Evolutionary conservation across 2,888 invertebrate genomes (phyloP).

Genomic region (Metopia argyrocephala): DNA sequence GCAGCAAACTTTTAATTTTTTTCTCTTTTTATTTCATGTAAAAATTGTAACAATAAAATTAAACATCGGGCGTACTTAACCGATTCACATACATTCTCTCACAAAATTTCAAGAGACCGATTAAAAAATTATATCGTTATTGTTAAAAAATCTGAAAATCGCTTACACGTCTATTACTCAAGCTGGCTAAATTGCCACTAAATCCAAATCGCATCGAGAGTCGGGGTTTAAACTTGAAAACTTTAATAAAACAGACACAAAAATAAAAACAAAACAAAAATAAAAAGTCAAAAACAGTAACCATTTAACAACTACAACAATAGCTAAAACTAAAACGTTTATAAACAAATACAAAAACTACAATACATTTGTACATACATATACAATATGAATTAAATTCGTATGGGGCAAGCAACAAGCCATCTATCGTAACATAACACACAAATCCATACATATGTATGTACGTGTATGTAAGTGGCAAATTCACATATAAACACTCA

Average conservation of each 20-base stretch:
- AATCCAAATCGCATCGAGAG: conserved; percentile 64
- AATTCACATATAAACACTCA: no score
- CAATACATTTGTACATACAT: background rate
- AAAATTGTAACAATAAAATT: conserved; percentile 37
- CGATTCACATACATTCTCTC: no score
- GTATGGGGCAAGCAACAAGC: background rate
- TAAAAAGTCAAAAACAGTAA: conserved; percentile 2
- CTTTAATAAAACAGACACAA: conserved; percentile 28
- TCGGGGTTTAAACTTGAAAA: conserved; percentile 66
- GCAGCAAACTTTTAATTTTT: conserved; percentile 29
- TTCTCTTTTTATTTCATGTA: conserved; percentile 31
- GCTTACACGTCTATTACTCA: conserved; percentile 66
- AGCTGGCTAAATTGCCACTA: conserved; percentile 68
- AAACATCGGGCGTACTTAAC: conserved; percentile 19
- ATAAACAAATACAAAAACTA: conserved; percentile 12
- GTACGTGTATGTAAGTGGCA: no score
- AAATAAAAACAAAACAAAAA: conserved; percentile 26
- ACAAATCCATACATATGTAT: conserved; percentile 4
- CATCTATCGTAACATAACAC: background rate
- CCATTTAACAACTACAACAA: conserved; percentile 1
- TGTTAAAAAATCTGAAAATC: conserved; percentile 39
- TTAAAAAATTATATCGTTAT: background rate
- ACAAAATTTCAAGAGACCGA: background rate
- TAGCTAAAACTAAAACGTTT: conserved; percentile 12
- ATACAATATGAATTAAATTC: no score